phyloP scores from a whole-genome alignment of 2,113 vertebrate genomes.

The Stigmatopora argus region DNA sequence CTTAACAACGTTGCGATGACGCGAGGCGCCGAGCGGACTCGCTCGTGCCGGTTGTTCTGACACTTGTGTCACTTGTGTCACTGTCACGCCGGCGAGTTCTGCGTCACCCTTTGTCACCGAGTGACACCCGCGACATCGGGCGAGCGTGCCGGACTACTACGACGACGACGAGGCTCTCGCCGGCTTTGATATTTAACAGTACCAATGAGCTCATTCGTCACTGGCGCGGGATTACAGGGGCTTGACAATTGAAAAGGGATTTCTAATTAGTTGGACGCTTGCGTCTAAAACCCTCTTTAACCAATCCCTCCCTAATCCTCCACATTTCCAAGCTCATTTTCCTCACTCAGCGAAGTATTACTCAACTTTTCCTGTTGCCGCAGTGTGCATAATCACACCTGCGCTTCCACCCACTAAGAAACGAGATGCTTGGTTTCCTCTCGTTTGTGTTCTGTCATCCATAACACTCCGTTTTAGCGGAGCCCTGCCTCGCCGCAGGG shows the following conservation, averaged over 20 bases:
- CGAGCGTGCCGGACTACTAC: background rate
- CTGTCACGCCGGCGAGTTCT: conserved; percentile 3
- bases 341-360: conserved; percentile 26
- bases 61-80: conserved; percentile 25
- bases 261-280: conserved; percentile 62
- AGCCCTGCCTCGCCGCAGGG: background rate
- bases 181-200: conserved; percentile 37
- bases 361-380: conserved; percentile 21
- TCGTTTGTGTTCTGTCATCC: background rate
- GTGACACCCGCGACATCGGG: background rate
- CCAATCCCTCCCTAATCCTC: conserved; percentile 59
- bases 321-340: conserved; percentile 42
- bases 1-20: background rate
- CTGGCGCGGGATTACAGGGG: conserved; percentile 51
- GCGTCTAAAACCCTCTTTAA: conserved; percentile 55
- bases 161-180: background rate
- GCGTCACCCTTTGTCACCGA: too few relatives aligned
- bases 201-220: conserved; percentile 51
- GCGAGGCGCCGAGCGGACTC: too few relatives aligned
- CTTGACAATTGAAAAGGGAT: conserved; percentile 66
- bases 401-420: background rate
- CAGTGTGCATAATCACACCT: conserved; percentile 16
- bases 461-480: background rate
- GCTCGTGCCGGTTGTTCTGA: conserved; percentile 23
- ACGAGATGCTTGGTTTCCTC: background rate